Evolutionary conservation across 2,797 vertebrate genomes (phyloP).

Genomic region (Acipenser transmontanus): DNA sequence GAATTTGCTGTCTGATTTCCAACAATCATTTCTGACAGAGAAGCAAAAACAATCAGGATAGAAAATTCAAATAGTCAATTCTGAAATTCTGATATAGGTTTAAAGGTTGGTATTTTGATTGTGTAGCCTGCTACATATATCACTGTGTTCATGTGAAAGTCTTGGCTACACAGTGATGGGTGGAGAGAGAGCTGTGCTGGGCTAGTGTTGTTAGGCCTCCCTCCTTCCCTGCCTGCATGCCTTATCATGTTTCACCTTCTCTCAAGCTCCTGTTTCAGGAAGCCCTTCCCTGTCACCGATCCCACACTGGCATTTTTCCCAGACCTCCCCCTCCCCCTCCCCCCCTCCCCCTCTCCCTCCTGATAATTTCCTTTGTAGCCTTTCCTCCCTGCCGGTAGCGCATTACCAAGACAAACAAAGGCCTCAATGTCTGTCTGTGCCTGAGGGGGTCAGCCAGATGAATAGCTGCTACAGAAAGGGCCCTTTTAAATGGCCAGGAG

Average conservation of each 20-base stretch:
- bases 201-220: too few species aligned
- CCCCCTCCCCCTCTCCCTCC: conserved; percentile 19
- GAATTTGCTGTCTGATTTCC: too few species aligned
- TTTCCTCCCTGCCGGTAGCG: conserved; percentile 32
- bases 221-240: too few species aligned
- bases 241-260: conserved; percentile 8
- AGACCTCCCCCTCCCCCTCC: conserved; percentile 35
- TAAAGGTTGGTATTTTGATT: too few species aligned
- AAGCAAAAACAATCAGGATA: too few species aligned
- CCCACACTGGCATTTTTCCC: conserved; percentile 44
- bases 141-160: too few species aligned
- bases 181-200: too few species aligned
- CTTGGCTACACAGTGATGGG: too few species aligned
- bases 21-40: too few species aligned
- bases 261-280: conserved; percentile 35
- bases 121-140: too few species aligned
- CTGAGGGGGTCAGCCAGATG: conserved; percentile 36
- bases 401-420: conserved; percentile 48
- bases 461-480: conserved; percentile 36
- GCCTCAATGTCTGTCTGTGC: conserved; percentile 49
- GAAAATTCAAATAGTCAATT: too few species aligned
- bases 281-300: conserved; percentile 37
- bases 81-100: too few species aligned
- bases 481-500: conserved; percentile 27
- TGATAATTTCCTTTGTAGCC: conserved; percentile 25